These are phyloP conservation scores for Coccyzus lansbergi DNA, from an alignment of 2,797 vertebrate species.

Conservation along the genomic window DNA sequence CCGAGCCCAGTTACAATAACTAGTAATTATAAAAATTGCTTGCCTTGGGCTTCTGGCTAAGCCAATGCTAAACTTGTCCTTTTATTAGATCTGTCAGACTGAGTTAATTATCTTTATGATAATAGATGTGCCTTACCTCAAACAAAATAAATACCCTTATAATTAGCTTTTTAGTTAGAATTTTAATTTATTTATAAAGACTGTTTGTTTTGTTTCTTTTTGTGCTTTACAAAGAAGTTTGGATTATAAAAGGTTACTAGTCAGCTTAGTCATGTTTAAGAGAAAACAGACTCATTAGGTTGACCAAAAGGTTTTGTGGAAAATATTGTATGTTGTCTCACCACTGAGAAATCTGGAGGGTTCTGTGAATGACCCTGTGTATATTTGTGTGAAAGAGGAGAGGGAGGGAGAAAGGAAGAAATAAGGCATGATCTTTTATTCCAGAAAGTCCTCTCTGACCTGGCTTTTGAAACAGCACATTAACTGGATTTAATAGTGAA, in stretches of 20 bases:
- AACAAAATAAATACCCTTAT: conserved; percentile 88
- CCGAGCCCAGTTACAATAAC: conserved; percentile 87
- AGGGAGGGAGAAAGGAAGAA: background rate
- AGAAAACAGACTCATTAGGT: background rate
- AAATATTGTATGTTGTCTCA: background rate
- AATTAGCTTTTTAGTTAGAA: conserved; percentile 86
- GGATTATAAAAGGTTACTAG: conserved; percentile 59
- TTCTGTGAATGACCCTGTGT: background rate
- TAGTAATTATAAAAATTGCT: conserved; percentile 89
- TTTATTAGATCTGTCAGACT: conserved; percentile 88
- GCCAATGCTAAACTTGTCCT: conserved; percentile 84
- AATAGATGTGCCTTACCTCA: conserved; percentile 87
- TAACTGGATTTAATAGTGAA: conserved; percentile 45
- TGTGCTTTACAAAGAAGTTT: conserved; percentile 55
- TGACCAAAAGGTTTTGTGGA: background rate
- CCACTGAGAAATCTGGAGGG: background rate
- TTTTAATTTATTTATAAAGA: conserved; percentile 86
- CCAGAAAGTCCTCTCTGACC: conserved; percentile 1
- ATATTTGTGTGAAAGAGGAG: background rate
- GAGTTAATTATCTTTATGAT: conserved; percentile 90
- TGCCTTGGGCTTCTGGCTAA: conserved; percentile 85
- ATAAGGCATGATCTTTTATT: conserved; percentile 30
- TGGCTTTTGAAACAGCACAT: conserved; percentile 40
- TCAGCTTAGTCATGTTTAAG: conserved; percentile 27
- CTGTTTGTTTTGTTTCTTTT: conserved; percentile 78